These are phyloP conservation scores for Colius striatus DNA, from an alignment of 2,113 vertebrate species.

Conservation along the genomic window DNA sequence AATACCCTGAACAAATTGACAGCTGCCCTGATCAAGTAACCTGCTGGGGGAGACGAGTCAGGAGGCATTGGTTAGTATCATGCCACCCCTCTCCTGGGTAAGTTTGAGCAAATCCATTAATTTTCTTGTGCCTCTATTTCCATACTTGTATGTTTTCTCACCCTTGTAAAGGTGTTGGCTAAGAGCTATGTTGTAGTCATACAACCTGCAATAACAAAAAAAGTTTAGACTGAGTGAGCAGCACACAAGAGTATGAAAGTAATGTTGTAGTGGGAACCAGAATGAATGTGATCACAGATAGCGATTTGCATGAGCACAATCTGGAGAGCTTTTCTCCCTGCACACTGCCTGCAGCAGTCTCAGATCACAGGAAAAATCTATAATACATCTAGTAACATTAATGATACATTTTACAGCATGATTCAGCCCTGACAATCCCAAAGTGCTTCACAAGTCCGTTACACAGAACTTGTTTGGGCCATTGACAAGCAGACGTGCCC, in stretches of 20 bases:
- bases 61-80: not conserved
- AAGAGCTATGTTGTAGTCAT: slow-evolving; percentile 51
- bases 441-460: not conserved
- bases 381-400: not conserved
- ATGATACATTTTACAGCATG: not conserved
- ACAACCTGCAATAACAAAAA: slow-evolving; percentile 57
- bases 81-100: not conserved
- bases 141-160: slow-evolving; percentile 38
- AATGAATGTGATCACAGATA: slow-evolving; percentile 62
- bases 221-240: slow-evolving; percentile 60
- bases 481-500: fast-evolving
- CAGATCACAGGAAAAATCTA: slow-evolving; percentile 23
- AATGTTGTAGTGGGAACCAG: slow-evolving; percentile 62
- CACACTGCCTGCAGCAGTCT: slow-evolving; percentile 46
- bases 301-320: slow-evolving; percentile 66
- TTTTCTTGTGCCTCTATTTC: not conserved
- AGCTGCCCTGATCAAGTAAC: not conserved
- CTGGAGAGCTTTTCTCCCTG: slow-evolving; percentile 55
- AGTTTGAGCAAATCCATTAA: not conserved
- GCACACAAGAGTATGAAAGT: slow-evolving; percentile 54
- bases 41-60: not conserved
- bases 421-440: not conserved
- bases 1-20: not conserved
- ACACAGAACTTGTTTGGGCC: not conserved
- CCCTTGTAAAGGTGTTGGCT: slow-evolving; percentile 48